Conservation (phyloP, 2,888 invertebrate species). For the Sphinx pinastri region DNA sequence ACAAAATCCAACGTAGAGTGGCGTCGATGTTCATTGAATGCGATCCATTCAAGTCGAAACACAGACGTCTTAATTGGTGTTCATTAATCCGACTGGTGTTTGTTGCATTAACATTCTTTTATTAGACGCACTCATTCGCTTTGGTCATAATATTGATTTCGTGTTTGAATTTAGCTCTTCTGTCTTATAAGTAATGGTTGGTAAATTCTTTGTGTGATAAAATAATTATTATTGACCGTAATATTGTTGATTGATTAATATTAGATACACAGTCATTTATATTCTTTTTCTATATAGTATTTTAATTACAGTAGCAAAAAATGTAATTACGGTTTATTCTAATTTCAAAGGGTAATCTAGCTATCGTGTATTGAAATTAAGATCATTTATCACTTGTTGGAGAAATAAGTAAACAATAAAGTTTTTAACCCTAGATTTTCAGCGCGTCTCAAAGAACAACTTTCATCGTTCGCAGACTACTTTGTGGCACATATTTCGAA, state of each 20-base stretch:
- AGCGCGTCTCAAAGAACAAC: slow-evolving; percentile 46
- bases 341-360: too few relatives aligned
- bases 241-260: background rate
- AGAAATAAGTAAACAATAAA: slow-evolving; percentile 40
- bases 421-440: slow-evolving; percentile 45
- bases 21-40: slow-evolving; percentile 39
- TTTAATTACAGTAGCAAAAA: too few relatives aligned
- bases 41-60: slow-evolving; percentile 32
- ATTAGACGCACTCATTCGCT: slow-evolving; percentile 34
- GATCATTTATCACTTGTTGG: slow-evolving; percentile 8
- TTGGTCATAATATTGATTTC: slow-evolving; percentile 21
- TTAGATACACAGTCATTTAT: too few relatives aligned
- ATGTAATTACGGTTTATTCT: too few relatives aligned
- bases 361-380: background rate
- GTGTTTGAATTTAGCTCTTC: background rate
- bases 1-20: background rate
- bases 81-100: slow-evolving; percentile 15
- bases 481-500: slow-evolving; percentile 45
- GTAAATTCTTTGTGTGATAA: background rate
- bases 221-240: background rate
- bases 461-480: slow-evolving; percentile 36
- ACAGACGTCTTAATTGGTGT: slow-evolving; percentile 21
- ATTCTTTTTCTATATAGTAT: too few relatives aligned
- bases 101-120: slow-evolving; percentile 32
- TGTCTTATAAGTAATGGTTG: background rate